Conservation (phyloP, 2,888 invertebrate species). For the Meiosimyza platycephala region DNA sequence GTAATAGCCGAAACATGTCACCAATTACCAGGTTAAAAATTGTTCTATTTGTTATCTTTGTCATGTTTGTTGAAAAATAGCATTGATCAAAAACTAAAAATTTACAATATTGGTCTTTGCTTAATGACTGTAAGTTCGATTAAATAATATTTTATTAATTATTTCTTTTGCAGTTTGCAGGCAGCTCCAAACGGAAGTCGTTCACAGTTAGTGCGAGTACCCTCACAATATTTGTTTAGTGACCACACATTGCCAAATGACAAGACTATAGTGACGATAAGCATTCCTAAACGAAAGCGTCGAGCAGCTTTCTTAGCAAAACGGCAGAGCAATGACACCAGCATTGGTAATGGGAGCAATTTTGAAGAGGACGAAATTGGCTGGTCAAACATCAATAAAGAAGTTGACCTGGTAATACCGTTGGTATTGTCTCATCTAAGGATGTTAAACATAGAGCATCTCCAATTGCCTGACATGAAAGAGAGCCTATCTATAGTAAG, state of each 20-base stretch:
- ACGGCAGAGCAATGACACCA: constrained; percentile 18
- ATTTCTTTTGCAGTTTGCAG: not conserved
- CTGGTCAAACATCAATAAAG: constrained; percentile 64
- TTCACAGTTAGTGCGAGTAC: constrained; percentile 13
- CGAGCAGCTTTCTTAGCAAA: constrained; percentile 6
- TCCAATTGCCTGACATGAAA: constrained; percentile 61
- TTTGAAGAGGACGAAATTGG: constrained; percentile 49
- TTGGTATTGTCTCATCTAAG: constrained; percentile 60
- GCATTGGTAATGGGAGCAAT: not conserved
- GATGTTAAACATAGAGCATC: constrained; percentile 57
- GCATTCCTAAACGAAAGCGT: constrained; percentile 3
- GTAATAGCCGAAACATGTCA: too few relatives aligned
- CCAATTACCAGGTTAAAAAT: too few relatives aligned
- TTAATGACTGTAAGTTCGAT: too few relatives aligned
- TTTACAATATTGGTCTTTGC: too few relatives aligned
- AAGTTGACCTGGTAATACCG: constrained; percentile 65
- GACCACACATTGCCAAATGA: not conserved
- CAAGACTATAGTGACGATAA: not conserved
- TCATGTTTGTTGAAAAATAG: too few relatives aligned
- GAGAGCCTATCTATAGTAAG: constrained; percentile 63
- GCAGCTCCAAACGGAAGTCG: not conserved
- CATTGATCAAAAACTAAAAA: too few relatives aligned
- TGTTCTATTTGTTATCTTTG: too few relatives aligned
- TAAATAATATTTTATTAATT: too few relatives aligned
- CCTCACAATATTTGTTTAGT: not conserved